Base-by-base conservation (phyloP, 2,113 vertebrate genomes). In the Clarias macrocephalus region DNA sequence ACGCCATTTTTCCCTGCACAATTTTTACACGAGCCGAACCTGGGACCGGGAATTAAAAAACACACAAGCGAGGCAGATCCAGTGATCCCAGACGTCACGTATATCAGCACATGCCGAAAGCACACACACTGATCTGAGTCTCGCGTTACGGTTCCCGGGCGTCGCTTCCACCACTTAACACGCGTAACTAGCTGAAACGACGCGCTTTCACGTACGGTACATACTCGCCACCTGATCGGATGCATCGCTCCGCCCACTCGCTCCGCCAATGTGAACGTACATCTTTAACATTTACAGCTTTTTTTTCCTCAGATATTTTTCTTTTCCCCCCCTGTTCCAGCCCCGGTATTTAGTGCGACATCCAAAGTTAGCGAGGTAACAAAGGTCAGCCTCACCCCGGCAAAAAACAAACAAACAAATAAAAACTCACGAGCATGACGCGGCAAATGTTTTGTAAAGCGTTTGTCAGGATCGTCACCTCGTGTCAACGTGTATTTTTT, bases 41-140 rank as follows among this genome's bases (percentile, higher is more conserved):
- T 75, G 37, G 42, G 48, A 52, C 75, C 48, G 25, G 52, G 48
- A 28, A 8, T 3, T 19, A 80, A 59, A 30, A 48, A 48, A 48
- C 48, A 48, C 42, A 42, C 4, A 42, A 28, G 13, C 18, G 48
- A 18, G 28, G 28, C 77, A 37, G 79, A 80, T 80, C 79, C 28
- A 60, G 79, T 80, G 79, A 80, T 21, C 13, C 48, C 5, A 62
- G 37, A 60, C 18, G 21, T 56, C 57, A 23, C 3, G 42, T 42
- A 11, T 60, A 60, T 80, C 79, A 60, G 79, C 57, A 80, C 76
- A 80, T 30, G 76, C 76, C 54, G 10, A 80, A 62, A 80, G 79
- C 79, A 80, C 79, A 80, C 79, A 80, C 79, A 23, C 79, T 60
- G 79, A 37, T 80, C 79, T 33, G 76, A 57, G 28, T 30, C 57